These are phyloP conservation scores for Patella vulgata DNA, from an alignment of 1,140 invertebrate genomes.

Conservation along the genomic window DNA sequence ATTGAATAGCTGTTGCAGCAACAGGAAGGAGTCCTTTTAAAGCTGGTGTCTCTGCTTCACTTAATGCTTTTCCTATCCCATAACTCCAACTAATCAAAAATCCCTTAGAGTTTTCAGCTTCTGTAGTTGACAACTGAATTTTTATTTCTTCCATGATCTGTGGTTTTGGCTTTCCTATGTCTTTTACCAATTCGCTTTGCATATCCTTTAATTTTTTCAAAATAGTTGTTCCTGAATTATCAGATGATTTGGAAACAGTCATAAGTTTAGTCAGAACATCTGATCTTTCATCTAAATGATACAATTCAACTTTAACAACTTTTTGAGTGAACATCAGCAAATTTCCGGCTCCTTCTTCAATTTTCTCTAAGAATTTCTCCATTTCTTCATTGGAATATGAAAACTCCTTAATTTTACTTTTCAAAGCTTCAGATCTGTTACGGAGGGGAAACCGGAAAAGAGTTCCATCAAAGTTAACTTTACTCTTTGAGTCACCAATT, in stretches of 20 bases:
- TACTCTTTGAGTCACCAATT: background rate
- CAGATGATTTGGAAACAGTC: background rate
- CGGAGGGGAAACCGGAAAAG: constrained; percentile 53
- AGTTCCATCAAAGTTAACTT: constrained; percentile 45
- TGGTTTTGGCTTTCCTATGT: constrained; percentile 1
- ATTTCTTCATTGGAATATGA: constrained; percentile 45
- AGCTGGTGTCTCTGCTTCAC: background rate
- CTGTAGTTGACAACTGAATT: background rate
- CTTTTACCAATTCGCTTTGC: background rate
- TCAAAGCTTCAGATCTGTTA: constrained; percentile 36
- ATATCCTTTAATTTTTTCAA: background rate
- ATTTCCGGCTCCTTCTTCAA: constrained; percentile 43
- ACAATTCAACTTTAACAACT: constrained; percentile 48
- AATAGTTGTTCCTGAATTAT: background rate
- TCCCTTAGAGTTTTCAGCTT: background rate
- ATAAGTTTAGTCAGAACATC: background rate
- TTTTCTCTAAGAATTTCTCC: constrained; percentile 43
- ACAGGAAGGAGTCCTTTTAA: constrained; percentile 29
- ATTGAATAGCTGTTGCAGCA: constrained; percentile 30
- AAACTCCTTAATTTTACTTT: constrained; percentile 50
- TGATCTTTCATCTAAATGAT: constrained; percentile 36
- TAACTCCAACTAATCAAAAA: constrained; percentile 6
- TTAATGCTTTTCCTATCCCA: background rate
- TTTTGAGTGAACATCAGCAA: constrained; percentile 60
- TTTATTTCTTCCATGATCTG: background rate